Evolutionary conservation across 1,140 invertebrate genomes (phyloP), one percentile per base, ranked within the genome.

Genomic region (Polypedilum vanderplanki): DNA sequence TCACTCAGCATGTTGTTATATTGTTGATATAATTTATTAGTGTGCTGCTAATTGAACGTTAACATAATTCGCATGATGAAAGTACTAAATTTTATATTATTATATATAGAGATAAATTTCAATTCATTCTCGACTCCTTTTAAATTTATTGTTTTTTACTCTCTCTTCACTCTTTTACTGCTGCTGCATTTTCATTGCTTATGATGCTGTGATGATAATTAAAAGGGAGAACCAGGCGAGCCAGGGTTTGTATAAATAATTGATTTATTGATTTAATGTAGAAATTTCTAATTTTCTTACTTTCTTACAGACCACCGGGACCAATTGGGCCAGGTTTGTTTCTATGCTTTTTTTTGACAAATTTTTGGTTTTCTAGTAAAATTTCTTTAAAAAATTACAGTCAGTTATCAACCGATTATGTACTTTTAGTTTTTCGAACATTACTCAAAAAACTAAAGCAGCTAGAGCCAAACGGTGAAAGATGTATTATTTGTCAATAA

Each of bases 181-280:
- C 24, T 33, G 12, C 17, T 75, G 15, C 22, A 73, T 73, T 74
- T 76, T 76, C 75, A 76, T 74, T 41, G 41, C 40, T 76, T 33
- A 33, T 33, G 75, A 76, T 75, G 73, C 74, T 74, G n/a, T 70
- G 76, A 75, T 76, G 18, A 67, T 73, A 75, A 74, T 78, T 77
- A 74, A 70, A 79, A 96, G 94, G 95, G 94, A 67, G 93, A 97
- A 83, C 92, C 95, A 74, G 93, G 93, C 73, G 90, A 95, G 24
- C 92, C 93, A 10, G 95, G 95, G 73, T 57, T 4, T 12, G 46
- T 57, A n/a, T 57, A 15, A 57, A 15, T 33, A 5, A 33, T 57
- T 57, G 46, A 57, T 57, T 57, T 12, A n/a, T 57, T 15, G 46
- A 57, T 57, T 57, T 8, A 57, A 33, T 33, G 24, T 33, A 33